A percentile compares a stretch with the other conserved stretches of the same genome.
Evolutionary conservation across 2,888 invertebrate species (phyloP).

Genomic region (Phrixothrix hirtus): DNA sequence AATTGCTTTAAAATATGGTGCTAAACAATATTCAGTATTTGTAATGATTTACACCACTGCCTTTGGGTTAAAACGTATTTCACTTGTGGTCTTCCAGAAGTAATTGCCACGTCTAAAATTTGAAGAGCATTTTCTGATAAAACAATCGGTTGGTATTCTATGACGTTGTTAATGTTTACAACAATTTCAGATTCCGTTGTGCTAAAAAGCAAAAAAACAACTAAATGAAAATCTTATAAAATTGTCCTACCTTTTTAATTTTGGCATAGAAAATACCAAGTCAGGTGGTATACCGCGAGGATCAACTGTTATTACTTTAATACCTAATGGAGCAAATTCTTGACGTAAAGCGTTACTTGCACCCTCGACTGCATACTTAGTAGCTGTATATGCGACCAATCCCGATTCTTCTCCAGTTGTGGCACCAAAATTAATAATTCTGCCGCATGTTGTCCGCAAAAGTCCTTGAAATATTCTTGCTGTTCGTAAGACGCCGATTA

Average conservation of each 20-base stretch:
- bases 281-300: slow-evolving; percentile 69
- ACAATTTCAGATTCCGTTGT: slow-evolving; percentile 46
- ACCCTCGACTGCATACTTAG: slow-evolving; percentile 78
- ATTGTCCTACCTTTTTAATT: slow-evolving; percentile 55
- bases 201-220: slow-evolving; percentile 37
- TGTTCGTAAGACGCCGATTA: slow-evolving; percentile 73
- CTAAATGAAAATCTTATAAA: slow-evolving; percentile 4
- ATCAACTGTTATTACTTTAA: slow-evolving; percentile 76
- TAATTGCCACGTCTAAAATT: slow-evolving; percentile 49
- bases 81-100: slow-evolving; percentile 46
- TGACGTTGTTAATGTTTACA: slow-evolving; percentile 46
- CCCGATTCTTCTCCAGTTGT: slow-evolving; percentile 47
- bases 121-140: slow-evolving; percentile 46
- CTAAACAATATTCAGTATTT: too few species aligned
- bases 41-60: slow-evolving; percentile 37
- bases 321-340: slow-evolving; percentile 69
- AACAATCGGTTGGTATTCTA: slow-evolving; percentile 51
- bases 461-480: slow-evolving; percentile 76
- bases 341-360: slow-evolving; percentile 74
- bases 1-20: too few species aligned
- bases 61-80: slow-evolving; percentile 48
- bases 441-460: slow-evolving; percentile 66
- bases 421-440: slow-evolving; percentile 71
- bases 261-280: slow-evolving; percentile 69
- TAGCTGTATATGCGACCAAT: slow-evolving; percentile 54